Base-by-base conservation (phyloP, 1,140 invertebrate species). In the Agrilus planipennis region DNA sequence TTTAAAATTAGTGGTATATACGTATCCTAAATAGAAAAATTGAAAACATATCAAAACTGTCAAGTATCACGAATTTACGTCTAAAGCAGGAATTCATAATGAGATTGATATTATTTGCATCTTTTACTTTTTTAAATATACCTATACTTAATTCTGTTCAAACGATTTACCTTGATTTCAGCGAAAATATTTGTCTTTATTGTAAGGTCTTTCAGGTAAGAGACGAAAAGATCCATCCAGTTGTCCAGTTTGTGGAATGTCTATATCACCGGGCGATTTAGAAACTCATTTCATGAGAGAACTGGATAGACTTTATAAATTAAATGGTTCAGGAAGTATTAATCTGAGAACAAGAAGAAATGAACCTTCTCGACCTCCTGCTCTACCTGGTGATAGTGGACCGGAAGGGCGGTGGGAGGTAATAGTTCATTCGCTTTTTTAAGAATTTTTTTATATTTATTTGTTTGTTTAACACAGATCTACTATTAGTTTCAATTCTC, bases 181-280 rank as follows among this genome's bases (percentile, higher is more conserved):
- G n/a, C n/a, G 6, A 25, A 7, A 7, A 25, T 25, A 32, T 15
- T 32, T n/a, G n/a, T n/a, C n/a, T n/a, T n/a, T n/a, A n/a, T n/a
- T 39, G 38, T 16, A 30, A 60, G 56, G 59, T 42, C 41, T 57
- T 43, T 49, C 51, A 7, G 31, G 45, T 15, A 56, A 61, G 42
- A 61, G 59, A 46, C 60, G 61, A 44, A 22, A 58, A 16, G 58
- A 62, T 40, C 55, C 57, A n/a, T 61, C 60, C 4, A 79, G 76
- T 47, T 89, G 85, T 64, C 84, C 85, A 10, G 76, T 87, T 10
- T 89, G 85, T 60, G 82, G 84, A 1, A 62, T 84, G 15, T 79
- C 81, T 9, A 69, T 89, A 19, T 68, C 79, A 36, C 63, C 75
- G 2, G 77, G 81, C 29, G 84, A 89, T 54, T 61, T 86, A 44